These are phyloP conservation scores for Nymphalis polychloros DNA, from an alignment of 2,888 invertebrate species.

Conservation along the genomic window DNA sequence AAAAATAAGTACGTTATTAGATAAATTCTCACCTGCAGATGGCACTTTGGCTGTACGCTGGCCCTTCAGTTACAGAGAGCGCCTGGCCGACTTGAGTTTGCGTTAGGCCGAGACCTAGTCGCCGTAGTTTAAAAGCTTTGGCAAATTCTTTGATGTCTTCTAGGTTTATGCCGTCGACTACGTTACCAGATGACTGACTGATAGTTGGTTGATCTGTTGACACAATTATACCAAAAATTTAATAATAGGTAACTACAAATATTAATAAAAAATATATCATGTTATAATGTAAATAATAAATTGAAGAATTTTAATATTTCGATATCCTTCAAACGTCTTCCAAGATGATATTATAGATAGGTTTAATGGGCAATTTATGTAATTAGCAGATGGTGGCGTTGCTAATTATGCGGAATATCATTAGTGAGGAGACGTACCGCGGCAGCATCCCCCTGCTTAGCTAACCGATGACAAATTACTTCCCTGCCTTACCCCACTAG, in stretches of 20 bases:
- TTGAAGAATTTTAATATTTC: background rate
- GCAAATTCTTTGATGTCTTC: constrained; percentile 99
- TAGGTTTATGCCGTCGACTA: constrained; percentile 97
- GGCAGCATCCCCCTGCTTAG: constrained; percentile 66
- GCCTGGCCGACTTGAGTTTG: constrained; percentile 99
- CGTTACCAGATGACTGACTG: constrained; percentile 95
- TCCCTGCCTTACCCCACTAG: constrained; percentile 70
- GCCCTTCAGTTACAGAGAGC: constrained; percentile 96
- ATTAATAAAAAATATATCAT: background rate
- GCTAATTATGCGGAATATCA: constrained; percentile 80
- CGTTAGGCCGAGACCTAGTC: constrained; percentile 95
- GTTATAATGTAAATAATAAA: background rate
- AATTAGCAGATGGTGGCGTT: constrained; percentile 76
- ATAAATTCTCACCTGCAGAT: constrained; percentile 92
- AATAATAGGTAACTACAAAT: background rate
- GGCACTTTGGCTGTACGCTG: constrained; percentile 99
- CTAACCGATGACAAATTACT: constrained; percentile 81
- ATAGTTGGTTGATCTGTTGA: constrained; percentile 93
- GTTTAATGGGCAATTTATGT: constrained; percentile 78
- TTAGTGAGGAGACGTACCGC: constrained; percentile 69
- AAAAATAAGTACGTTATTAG: constrained; percentile 21
- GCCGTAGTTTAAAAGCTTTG: constrained; percentile 96
- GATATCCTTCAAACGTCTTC: constrained; percentile 32
- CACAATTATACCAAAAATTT: constrained; percentile 21
- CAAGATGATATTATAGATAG: constrained; percentile 68